A percentile compares a stretch with the other conserved stretches of the same genome.
phyloP scores from a whole-genome alignment of 1,140 invertebrate species.

The Dinothrombium tinctorium region DNA sequence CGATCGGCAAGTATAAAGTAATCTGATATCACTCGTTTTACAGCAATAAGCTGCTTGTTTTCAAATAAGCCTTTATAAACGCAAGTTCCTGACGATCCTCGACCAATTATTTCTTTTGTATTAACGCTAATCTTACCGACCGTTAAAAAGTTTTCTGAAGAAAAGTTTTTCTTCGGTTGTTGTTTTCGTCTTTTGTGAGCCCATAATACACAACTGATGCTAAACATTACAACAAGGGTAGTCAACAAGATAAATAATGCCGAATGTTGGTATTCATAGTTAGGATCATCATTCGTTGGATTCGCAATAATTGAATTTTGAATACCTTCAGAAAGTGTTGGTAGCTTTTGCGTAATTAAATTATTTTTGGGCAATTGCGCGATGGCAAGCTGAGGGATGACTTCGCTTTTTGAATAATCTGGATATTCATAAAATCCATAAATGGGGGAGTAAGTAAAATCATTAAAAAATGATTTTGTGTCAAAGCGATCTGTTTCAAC shows the following conservation, averaged over 20 bases:
- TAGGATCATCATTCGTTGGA: no score
- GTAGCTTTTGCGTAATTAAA: not conserved
- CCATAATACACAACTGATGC: not conserved
- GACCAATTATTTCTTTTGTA: conserved; percentile 62
- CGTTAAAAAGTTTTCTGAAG: no score
- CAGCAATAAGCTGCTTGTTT: conserved; percentile 56
- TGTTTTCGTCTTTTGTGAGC: no score
- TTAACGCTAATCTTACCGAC: conserved; percentile 81
- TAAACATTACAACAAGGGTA: no score
- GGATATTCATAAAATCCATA: conserved; percentile 10
- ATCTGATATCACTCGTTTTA: conserved; percentile 83
- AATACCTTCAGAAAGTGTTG: not conserved
- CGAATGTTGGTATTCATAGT: no score
- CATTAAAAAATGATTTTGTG: not conserved
- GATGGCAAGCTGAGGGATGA: not conserved
- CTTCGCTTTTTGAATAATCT: not conserved
- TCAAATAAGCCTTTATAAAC: conserved; percentile 91
- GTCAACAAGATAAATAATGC: no score
- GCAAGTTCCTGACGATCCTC: conserved; percentile 94
- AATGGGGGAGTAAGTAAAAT: not conserved
- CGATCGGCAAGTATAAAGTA: conserved; percentile 87
- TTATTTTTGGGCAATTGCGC: not conserved
- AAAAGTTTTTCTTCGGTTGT: conserved; percentile 28
- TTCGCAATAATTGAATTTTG: no score
- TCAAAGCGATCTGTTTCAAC: not conserved